Conservation (phyloP, 2,113 vertebrate species). For the Calidris pygmaea region DNA sequence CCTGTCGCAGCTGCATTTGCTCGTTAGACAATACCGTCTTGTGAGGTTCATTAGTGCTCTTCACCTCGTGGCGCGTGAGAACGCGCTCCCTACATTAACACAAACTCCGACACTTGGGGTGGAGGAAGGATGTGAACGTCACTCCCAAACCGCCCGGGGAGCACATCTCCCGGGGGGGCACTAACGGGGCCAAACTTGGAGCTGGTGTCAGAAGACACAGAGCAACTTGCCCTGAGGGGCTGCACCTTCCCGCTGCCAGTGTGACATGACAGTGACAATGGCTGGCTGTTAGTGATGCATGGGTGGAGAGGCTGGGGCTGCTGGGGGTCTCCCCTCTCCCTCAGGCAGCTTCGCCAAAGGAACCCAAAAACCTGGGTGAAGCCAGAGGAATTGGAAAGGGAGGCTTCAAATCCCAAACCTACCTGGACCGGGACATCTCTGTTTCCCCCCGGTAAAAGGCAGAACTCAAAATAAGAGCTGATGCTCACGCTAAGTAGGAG, state of each 20-base stretch:
- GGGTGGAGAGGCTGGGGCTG: neutral
- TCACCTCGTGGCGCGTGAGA: neutral
- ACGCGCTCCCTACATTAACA: fast-evolving
- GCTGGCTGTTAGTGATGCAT: fast-evolving
- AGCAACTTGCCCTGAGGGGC: neutral
- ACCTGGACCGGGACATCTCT: neutral
- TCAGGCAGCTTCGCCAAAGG: neutral
- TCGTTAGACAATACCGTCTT: neutral
- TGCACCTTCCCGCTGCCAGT: neutral
- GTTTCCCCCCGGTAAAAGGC: neutral
- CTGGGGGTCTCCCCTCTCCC: neutral
- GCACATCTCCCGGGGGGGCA: fast-evolving
- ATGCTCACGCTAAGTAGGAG: neutral
- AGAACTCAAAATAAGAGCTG: neutral
- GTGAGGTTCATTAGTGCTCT: neutral
- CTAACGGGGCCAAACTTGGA: fast-evolving
- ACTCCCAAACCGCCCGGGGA: neutral
- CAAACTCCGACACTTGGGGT: fast-evolving
- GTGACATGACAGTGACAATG: fast-evolving
- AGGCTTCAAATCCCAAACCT: neutral
- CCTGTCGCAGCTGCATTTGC: neutral
- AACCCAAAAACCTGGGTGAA: neutral
- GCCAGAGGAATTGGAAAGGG: neutral
- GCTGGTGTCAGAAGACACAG: neutral
- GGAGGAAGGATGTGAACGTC: neutral